Evolutionary conservation across 1,140 invertebrate genomes (phyloP), one percentile per base, ranked within the genome.

Genomic region (Drosophila tani): DNA sequence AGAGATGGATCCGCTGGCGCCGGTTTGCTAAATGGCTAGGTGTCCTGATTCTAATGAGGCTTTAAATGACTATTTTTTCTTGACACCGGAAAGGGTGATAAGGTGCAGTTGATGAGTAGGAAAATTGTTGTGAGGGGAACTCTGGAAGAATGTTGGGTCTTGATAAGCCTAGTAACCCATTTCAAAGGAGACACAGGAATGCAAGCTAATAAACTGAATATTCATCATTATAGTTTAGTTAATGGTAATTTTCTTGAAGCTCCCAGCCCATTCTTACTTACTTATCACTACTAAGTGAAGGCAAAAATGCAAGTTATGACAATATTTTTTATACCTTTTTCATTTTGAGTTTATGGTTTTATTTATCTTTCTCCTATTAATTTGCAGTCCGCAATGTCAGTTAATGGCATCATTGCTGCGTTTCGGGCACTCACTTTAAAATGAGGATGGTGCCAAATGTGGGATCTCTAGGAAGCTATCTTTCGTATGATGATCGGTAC

Each of bases 41-140:
- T 76, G 71, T 79, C 58, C 24, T 57, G 75, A 82, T 90, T 81
- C 71, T 85, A 85, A 88, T 82, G 79, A 90, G 70, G 62, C 79
- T 70, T 75, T 90, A 88, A 90, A 88, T 69, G 79, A 50, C 77
- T 60, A 35, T 67, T 59, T 71, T 60, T 73, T 60, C 55, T n/a
- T 27, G 24, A 27, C 47, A 24, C 27, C 8, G 27, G 40, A 50
- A 70, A 51, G 46, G 69, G 51, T 71, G 45, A 51, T 43, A 19
- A 32, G 32, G 49, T 21, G 27, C 24, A 45, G 46, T 21, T 49
- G 51, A 40, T 58, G 24, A 40, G 17, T 29, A n/a, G 50, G 65
- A 41, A 27, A 70, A n/a, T 59, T 51, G 50, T 58, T 38, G 46
- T 19, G 3, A 24, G 5, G 14, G n/a, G 58, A 73, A 43, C 66